Percentiles rank a stretch among this genome's conserved stretches.
Conservation (phyloP, 2,797 vertebrate species). For the Molothrus ater region DNA sequence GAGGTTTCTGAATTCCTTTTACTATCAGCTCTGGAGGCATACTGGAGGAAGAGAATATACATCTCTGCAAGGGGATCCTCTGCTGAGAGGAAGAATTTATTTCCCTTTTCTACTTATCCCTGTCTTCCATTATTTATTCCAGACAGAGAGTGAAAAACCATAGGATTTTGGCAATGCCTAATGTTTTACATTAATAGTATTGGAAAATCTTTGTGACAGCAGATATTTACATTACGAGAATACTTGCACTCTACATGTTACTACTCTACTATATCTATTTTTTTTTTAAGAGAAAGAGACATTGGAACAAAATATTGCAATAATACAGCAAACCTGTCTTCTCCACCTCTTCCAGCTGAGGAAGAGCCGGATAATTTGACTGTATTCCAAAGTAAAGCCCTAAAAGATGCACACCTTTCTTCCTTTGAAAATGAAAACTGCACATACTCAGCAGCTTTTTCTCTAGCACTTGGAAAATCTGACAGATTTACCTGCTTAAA, state of each 20-base stretch:
- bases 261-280: neutral
- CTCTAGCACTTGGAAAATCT: neutral
- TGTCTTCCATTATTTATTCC: slow-evolving; percentile 45
- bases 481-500: neutral
- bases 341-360: neutral
- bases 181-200: slow-evolving; percentile 1
- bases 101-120: slow-evolving; percentile 7
- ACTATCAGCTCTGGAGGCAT: neutral
- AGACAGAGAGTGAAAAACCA: neutral
- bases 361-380: neutral
- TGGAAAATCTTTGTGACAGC: slow-evolving; percentile 25
- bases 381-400: neutral
- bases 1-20: slow-evolving; percentile 28
- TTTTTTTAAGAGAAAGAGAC: neutral
- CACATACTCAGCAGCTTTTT: neutral
- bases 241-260: neutral
- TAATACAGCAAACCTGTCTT: neutral
- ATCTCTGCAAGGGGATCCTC: neutral
- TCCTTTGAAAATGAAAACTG: neutral
- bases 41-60: neutral
- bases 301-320: neutral
- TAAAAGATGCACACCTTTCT: neutral
- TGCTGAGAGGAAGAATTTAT: slow-evolving; percentile 38
- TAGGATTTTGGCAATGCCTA: slow-evolving; percentile 34
- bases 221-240: neutral